Conservation (phyloP, 2,888 invertebrate genomes). For the Brachyptera risi region DNA sequence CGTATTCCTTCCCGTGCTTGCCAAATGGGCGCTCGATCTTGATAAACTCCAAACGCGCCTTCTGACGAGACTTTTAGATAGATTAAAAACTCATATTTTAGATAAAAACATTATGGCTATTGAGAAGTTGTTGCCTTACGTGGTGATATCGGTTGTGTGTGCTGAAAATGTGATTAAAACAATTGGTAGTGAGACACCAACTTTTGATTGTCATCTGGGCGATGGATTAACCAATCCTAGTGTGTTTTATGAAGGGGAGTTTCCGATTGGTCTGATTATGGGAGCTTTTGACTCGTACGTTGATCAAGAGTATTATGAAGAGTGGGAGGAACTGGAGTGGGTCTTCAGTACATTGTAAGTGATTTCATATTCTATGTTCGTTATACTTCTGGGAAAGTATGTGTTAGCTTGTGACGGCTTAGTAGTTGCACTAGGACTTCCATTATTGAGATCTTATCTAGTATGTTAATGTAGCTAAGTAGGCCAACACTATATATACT, state of each 20-base stretch:
- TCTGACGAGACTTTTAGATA: constrained; percentile 43
- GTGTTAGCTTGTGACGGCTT: too few relatives aligned
- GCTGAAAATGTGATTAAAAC: constrained; percentile 40
- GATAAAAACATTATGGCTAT: constrained; percentile 37
- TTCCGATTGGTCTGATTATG: constrained; percentile 54
- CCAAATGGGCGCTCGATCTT: constrained; percentile 57
- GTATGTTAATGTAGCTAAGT: too few relatives aligned
- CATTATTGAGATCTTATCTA: too few relatives aligned
- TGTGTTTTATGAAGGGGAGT: constrained; percentile 57
- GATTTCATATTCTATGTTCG: too few relatives aligned
- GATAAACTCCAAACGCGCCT: constrained; percentile 53
- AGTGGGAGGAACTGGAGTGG: constrained; percentile 71
- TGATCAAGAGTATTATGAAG: constrained; percentile 52
- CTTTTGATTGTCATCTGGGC: constrained; percentile 42
- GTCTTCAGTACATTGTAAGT: constrained; percentile 59
- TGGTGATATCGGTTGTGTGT: constrained; percentile 43
- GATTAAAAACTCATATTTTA: constrained; percentile 33
- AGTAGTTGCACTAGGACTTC: too few relatives aligned
- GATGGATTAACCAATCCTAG: constrained; percentile 53
- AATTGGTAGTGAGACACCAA: constrained; percentile 39
- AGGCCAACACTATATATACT: too few relatives aligned
- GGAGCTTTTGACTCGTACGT: constrained; percentile 60
- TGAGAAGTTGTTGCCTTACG: constrained; percentile 44
- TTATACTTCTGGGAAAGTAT: too few relatives aligned
- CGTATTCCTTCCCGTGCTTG: constrained; percentile 58